Percentiles rank a stretch among this genome's conserved stretches.
These are phyloP conservation scores for Mastigias papua DNA, from an alignment of 30 jellyfish, hydroid and myxozoan genomes.

Conservation along the genomic window DNA sequence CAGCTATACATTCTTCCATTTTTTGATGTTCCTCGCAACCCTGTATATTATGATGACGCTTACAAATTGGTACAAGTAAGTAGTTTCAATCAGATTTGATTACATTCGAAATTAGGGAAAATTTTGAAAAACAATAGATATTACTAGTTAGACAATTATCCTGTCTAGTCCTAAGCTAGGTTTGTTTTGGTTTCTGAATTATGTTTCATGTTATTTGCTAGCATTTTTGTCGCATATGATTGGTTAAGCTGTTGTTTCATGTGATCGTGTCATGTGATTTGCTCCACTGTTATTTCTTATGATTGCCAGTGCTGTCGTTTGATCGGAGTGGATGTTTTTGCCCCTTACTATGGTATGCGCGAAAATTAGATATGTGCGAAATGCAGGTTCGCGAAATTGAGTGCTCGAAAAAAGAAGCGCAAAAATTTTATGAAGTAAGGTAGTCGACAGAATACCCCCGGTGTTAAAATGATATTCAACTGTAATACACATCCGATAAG, in stretches of 20 bases:
- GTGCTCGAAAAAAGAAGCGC: no score
- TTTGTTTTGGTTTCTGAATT: background rate
- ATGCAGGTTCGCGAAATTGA: no score
- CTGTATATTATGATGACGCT: constrained; percentile 96
- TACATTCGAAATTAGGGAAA: no score
- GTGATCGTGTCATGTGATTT: background rate
- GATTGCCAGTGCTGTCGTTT: background rate
- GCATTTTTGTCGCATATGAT: background rate
- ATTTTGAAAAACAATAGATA: no score
- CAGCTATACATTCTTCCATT: constrained; percentile 88
- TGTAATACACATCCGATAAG: no score
- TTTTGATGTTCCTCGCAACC: constrained; percentile 86
- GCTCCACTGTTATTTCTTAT: background rate
- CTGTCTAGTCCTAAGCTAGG: background rate
- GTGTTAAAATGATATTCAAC: no score
- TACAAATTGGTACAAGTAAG: constrained; percentile 99
- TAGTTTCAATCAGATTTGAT: background rate
- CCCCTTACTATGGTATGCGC: no score
- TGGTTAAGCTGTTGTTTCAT: background rate
- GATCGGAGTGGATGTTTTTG: no score
- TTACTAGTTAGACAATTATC: no score
- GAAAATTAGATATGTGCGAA: no score
- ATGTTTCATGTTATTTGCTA: background rate
- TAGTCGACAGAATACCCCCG: no score
- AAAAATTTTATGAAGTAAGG: no score